Conservation (phyloP, 2,888 invertebrate genomes). For the Oscheius sp. region DNA sequence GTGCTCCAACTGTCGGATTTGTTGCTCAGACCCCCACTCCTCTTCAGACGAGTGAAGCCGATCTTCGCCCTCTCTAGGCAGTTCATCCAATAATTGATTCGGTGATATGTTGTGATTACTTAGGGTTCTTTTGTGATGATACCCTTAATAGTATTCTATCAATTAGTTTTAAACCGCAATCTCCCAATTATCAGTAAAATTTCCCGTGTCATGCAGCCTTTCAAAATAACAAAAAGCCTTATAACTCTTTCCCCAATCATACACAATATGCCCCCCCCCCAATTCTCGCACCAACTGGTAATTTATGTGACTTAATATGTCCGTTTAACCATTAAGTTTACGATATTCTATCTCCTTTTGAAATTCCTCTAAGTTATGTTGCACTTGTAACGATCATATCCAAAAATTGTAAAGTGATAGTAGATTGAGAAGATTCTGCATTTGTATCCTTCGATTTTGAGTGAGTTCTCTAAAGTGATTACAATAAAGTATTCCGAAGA, state of each 20-base stretch:
- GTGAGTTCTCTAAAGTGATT: neutral
- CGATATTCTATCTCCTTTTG: conserved; percentile 5
- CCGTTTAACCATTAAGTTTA: conserved; percentile 23
- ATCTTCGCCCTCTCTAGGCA: conserved; percentile 42
- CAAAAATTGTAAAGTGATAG: neutral
- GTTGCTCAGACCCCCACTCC: conserved; percentile 47
- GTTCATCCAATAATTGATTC: neutral
- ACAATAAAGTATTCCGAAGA: conserved; percentile 11
- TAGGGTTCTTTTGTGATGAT: conserved; percentile 1
- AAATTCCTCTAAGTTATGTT: neutral
- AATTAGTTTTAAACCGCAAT: neutral
- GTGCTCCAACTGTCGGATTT: conserved; percentile 37
- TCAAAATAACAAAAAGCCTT: conserved; percentile 18
- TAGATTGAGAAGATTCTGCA: neutral
- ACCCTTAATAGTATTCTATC: neutral
- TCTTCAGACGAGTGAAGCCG: conserved; percentile 35
- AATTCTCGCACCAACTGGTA: conserved; percentile 27
- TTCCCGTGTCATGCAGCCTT: conserved; percentile 27
- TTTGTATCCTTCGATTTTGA: neutral
- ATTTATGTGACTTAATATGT: conserved; percentile 18
- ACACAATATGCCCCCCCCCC: neutral
- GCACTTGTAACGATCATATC: conserved; percentile 18
- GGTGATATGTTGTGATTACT: conserved; percentile 2
- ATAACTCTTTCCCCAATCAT: neutral
- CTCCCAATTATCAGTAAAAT: neutral